Percentiles rank a stretch among this genome's conserved stretches.
These are phyloP conservation scores for Cryptocephalus moraei DNA, from an alignment of 2,888 invertebrate species.

Conservation along the genomic window DNA sequence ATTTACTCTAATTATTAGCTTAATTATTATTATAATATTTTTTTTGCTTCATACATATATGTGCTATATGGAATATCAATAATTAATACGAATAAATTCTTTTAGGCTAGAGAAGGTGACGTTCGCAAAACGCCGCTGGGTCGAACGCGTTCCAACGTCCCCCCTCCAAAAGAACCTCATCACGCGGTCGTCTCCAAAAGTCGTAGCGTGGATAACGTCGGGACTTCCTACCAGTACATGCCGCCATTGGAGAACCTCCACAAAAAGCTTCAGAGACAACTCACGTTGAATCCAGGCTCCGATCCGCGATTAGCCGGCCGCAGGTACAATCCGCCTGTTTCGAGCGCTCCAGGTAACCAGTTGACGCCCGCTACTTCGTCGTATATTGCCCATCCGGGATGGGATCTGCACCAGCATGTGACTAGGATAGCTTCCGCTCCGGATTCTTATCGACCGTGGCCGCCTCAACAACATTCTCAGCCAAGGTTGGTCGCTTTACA, in stretches of 20 bases:
- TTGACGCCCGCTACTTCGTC: constrained; percentile 15
- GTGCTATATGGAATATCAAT: too few relatives aligned
- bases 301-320: constrained; percentile 54
- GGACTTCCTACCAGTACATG: constrained; percentile 19
- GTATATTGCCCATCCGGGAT: constrained; percentile 22
- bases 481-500: constrained; percentile 9
- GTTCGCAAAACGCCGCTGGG: constrained; percentile 51
- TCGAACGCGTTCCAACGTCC: constrained; percentile 56
- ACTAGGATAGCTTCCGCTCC: constrained; percentile 68
- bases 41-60: too few relatives aligned
- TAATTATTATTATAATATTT: too few relatives aligned
- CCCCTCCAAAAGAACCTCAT: constrained; percentile 37
- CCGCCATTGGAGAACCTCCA: constrained; percentile 52
- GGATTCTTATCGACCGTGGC: constrained; percentile 48
- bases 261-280: constrained; percentile 66
- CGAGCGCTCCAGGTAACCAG: constrained; percentile 26
- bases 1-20: too few relatives aligned
- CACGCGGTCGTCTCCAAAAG: constrained; percentile 43
- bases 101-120: constrained; percentile 18
- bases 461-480: constrained; percentile 30
- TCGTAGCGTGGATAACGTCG: constrained; percentile 45
- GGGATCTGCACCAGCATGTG: constrained; percentile 47
- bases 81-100: neutral
- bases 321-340: constrained; percentile 19
- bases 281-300: constrained; percentile 70